Evolutionary conservation across 2,113 vertebrate genomes (phyloP), one percentile per base, ranked within the genome.

Genomic region (Crotalus tigris): DNA sequence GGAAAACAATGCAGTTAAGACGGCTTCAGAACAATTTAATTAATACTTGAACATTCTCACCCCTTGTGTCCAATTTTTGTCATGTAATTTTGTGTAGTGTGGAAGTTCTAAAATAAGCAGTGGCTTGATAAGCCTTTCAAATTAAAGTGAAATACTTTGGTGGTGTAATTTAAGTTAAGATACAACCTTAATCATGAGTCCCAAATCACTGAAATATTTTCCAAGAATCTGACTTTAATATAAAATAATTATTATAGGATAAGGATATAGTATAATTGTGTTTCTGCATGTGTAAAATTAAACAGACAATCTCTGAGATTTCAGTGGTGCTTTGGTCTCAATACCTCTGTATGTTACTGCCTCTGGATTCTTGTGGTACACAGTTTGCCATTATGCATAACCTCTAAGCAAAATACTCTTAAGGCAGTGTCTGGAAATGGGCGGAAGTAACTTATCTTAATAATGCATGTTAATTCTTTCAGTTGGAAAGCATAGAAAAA

Each of bases 11-110:
- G 46, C 58, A 93, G 93, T 94, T 21, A 93, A 88, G 92, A 94
- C 92, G n/a, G 11, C 9, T 91, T 94, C n/a, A 90, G 33, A 90
- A 33, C 87, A 81, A 2, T 94, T 95, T 95, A 94, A 49, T 93
- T 96, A 91, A 23, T 92, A 46, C 10, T 90, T 90, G 29, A 51
- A 44, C 49, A 51, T 23, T 33, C 26, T 61, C 49, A 21, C 51
- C 44, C 0, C 1, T 8, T 3, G 0, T 44, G 85, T 59, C 33
- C 5, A 15, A 5, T 85, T 94, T 89, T 93, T 94, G 4, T 44
- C 29, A 33, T 23, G 5, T 90, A 7, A 0, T 7, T 91, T 1
- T 0, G 0, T 0, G 87, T 17, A 87, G 10, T 29, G 75, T 87
- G 85, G 85, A 93, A 55, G 54, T 19, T 17, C 3, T 53, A 89